Evolutionary conservation across 2,888 invertebrate genomes (phyloP).

Genomic region (Clepsis dumicolana): DNA sequence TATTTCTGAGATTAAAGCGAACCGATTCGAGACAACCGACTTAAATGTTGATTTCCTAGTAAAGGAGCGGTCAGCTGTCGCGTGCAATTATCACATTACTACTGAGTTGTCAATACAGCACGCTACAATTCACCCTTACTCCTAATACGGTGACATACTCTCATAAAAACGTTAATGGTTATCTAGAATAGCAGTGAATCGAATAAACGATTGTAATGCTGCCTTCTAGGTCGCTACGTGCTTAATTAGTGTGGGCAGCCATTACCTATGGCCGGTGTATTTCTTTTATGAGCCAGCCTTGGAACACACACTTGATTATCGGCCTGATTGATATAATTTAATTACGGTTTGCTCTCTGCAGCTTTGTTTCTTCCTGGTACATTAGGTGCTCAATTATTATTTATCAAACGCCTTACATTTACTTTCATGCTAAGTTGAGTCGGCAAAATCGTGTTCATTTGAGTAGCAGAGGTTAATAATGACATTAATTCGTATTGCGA

Average conservation of each 20-base stretch:
- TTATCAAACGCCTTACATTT: not conserved
- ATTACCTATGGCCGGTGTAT: conserved; percentile 67
- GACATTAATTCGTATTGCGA: conserved; percentile 17
- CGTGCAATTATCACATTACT: conserved; percentile 51
- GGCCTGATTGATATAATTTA: conserved; percentile 76
- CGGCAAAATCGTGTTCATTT: not conserved
- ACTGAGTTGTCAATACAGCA: conserved; percentile 51
- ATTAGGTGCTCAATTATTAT: conserved; percentile 15
- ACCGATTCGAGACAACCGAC: conserved; percentile 9
- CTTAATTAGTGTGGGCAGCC: conserved; percentile 78
- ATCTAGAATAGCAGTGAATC: conserved; percentile 52
- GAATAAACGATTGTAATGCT: conserved; percentile 65
- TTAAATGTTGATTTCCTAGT: conserved; percentile 5
- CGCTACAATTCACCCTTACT: conserved; percentile 50
- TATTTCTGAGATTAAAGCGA: conserved; percentile 23
- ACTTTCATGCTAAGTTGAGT: conserved; percentile 7
- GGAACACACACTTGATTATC: conserved; percentile 72
- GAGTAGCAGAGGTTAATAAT: conserved; percentile 18
- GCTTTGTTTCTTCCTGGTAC: conserved; percentile 35
- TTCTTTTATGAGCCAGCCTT: conserved; percentile 76
- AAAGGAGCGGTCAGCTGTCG: conserved; percentile 46
- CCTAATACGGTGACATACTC: conserved; percentile 69
- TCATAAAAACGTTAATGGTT: conserved; percentile 64
- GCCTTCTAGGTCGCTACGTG: conserved; percentile 68
- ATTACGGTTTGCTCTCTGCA: conserved; percentile 49